Percentiles rank a stretch among this genome's conserved stretches.
Conservation (phyloP, 2,888 invertebrate genomes). For the Tuberolachnus salignus region DNA sequence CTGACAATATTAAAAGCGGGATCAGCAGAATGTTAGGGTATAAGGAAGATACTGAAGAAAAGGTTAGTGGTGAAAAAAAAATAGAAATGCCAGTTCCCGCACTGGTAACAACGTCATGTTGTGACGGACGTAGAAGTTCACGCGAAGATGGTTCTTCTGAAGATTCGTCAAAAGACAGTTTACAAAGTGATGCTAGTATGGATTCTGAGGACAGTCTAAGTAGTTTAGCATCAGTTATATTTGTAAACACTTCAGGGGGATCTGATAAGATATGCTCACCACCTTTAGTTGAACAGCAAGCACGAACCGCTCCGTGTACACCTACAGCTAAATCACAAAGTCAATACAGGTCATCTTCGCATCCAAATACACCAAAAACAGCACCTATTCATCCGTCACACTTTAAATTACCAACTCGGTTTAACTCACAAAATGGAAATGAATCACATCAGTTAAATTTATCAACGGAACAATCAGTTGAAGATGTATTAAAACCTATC, state of each 20-base stretch:
- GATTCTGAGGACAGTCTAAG: constrained; percentile 83
- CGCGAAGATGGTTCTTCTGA: constrained; percentile 79
- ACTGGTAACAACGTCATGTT: constrained; percentile 37
- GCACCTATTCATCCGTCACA: constrained; percentile 44
- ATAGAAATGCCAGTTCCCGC: constrained; percentile 55
- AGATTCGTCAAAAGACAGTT: constrained; percentile 84
- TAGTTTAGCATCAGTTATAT: constrained; percentile 85
- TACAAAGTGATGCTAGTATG: constrained; percentile 91
- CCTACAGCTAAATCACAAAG: constrained; percentile 48
- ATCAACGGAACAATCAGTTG: constrained; percentile 31
- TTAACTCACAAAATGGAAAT: constrained; percentile 53
- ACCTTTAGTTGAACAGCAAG: constrained; percentile 57
- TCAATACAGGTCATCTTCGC: constrained; percentile 56
- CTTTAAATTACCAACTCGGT: constrained; percentile 38
- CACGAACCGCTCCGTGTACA: constrained; percentile 51
- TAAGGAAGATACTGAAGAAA: constrained; percentile 46
- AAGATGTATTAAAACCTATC: constrained; percentile 41
- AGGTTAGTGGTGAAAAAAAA: constrained; percentile 47
- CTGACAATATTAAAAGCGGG: constrained; percentile 49
- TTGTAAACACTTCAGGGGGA: constrained; percentile 77
- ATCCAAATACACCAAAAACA: constrained; percentile 60
- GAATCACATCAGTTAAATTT: constrained; percentile 41
- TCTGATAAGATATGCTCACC: constrained; percentile 60
- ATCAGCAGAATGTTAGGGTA: constrained; percentile 48
- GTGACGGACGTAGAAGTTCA: constrained; percentile 74